Base-by-base conservation (phyloP, 2,888 invertebrate species). In the Epiblema foenella region DNA sequence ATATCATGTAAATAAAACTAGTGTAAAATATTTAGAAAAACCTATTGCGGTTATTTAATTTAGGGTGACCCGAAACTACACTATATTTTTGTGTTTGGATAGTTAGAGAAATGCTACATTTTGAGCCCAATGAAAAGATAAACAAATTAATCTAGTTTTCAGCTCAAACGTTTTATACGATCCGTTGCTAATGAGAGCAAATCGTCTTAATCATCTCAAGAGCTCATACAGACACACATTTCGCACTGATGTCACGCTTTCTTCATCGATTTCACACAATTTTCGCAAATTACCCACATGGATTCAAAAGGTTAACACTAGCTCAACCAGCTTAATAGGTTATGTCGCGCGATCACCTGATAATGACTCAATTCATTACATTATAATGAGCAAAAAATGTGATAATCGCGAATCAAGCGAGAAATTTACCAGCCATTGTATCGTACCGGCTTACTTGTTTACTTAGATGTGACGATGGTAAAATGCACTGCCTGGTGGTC, bases 401-500 rank as follows among this genome's bases (percentile, higher is more conserved):
- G 84, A 78, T 82, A 78, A 79, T 78, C 78, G 75, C 78, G 78
- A 80, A 81, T 82, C 78, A 84, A 81, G 81, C 81, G 78, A 78
- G 79, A 51, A 49, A 62, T 49, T 62, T 29, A 49, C 42, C 77
- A 77, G 77, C 78, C 83, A 84, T 84, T 83, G 81, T 75, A 80
- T 76, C 80, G 77, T 79, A 83, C 83, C 81, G 83, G 77, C 83
- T 85, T 84, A 81, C 81, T 80, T 81, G 74, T 75, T 75, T 77
- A 78, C 75, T 75, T 79, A 70, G 72, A 78, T 81, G 81, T 80
- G 81, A 79, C 81, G 76, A 72, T 73, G 75, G 73, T 73, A 57
- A 15, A 57, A 57, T 17, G 29, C 24, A 17, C 15, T 15, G 63
- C 33, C 17, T 12, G 33, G 54, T 24, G 64, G 57, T 58, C 51